phyloP scores from a whole-genome alignment of 2,797 vertebrate genomes.

The Chelon auratus region DNA sequence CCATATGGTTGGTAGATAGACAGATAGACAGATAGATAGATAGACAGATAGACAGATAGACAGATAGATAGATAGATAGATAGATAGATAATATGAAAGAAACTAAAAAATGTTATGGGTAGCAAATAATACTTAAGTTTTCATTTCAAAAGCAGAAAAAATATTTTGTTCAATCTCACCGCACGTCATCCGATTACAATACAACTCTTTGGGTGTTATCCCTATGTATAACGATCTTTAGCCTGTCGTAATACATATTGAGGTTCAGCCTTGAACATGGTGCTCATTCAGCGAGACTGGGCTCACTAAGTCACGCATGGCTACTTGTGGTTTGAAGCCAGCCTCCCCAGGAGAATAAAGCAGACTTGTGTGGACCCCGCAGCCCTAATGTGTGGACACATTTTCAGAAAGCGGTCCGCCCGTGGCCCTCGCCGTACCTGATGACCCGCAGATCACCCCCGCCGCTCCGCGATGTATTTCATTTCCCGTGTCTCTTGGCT shows the following conservation, averaged over 20 bases:
- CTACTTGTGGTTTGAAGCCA: conserved; percentile 64
- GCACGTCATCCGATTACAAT: background rate
- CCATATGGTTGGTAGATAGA: conserved; percentile 36
- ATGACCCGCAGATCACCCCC: conserved; percentile 70
- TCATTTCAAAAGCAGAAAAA: background rate
- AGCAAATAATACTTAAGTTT: background rate
- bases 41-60: conserved; percentile 24
- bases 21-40: conserved; percentile 13
- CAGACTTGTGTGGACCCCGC: conserved; percentile 48
- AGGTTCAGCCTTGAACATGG: conserved; percentile 7
- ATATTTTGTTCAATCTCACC: too few relatives aligned
- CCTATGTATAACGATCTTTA: background rate
- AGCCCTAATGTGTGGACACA: conserved; percentile 69
- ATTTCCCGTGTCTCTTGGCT: conserved; percentile 68
- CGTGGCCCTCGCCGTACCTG: conserved; percentile 58
- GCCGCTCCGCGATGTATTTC: conserved; percentile 69
- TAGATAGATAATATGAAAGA: background rate
- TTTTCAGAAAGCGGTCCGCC: conserved; percentile 71
- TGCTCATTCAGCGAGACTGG: conserved; percentile 42
- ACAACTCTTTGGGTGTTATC: background rate
- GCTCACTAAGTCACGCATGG: conserved; percentile 54
- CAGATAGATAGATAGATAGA: conserved; percentile 7
- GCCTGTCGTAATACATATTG: conserved; percentile 8
- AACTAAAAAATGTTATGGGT: background rate
- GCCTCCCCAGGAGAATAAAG: conserved; percentile 67